Evolutionary conservation across 1,140 invertebrate genomes (phyloP), one percentile per base, ranked within the genome.

Genomic region (Drosophila subobscura): DNA sequence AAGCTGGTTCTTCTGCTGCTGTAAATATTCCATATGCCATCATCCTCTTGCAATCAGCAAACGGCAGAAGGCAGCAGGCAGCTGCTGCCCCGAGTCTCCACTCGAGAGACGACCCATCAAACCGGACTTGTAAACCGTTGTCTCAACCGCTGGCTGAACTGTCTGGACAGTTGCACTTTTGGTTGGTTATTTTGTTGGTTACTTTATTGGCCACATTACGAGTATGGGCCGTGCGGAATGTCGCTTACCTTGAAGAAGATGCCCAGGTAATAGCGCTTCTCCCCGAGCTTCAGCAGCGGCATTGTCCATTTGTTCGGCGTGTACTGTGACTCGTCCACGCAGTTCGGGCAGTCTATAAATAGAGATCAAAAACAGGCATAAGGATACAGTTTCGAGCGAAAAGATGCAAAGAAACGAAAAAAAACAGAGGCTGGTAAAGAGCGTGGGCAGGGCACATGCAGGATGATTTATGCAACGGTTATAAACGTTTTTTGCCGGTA

Each of bases 181-280:
- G 12, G 52, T 42, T 54, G 64, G 42, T 51, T 16, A 57, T 55
- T 72, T 58, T 33, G 58, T 33, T 54, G 64, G 42, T 51, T 16
- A 57, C 61, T 67, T 60, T 68, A 56, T 37, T 37, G 33, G 59
- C 59, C 42, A 40, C 33, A 54, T 64, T 55, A 3, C 20, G 12
- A 37, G 49, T 53, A 63, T 59, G 58, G 67, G 71, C 70, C 77
- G 33, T 37, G 33, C 10, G 73, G 88, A 90, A 91, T 89, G 90
- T 59, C 8, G 77, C 86, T 93, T 94, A 97, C 96, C 96, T 97
- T 97, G 92, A 97, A 97, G 92, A 97, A 97, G 90, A 97, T 97
- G 90, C 96, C 96, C 67, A 97, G 93, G 91, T 97, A 97, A 91
- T 97, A 97, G 89, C 95, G 92, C 91, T 97, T 97, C 84, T 97